These are phyloP conservation scores for Anastrepha ludens DNA, from an alignment of 1,140 invertebrate species.

Conservation along the genomic window DNA sequence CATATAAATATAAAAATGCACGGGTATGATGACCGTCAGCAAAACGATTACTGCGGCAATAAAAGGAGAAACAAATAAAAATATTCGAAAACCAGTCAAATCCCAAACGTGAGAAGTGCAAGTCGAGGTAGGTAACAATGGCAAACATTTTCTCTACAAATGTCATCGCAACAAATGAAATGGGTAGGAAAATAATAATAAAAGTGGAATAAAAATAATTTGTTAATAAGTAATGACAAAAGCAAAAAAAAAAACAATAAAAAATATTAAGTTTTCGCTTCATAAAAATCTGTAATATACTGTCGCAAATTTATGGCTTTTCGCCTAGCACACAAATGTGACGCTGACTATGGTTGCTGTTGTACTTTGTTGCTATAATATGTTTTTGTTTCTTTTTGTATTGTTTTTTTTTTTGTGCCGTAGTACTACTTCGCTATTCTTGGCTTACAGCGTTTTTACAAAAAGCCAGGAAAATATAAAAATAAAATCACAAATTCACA, in stretches of 20 bases:
- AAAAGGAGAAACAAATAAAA: not conserved
- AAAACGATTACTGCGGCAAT: too few relatives aligned
- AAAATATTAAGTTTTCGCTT: constrained; percentile 44
- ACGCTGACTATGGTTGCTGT: not conserved
- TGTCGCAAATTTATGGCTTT: constrained; percentile 46
- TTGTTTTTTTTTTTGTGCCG: not conserved
- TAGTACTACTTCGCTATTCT: not conserved
- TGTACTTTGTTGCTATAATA: not conserved
- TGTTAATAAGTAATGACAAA: not conserved
- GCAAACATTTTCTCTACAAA: constrained; percentile 9
- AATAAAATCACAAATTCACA: constrained; percentile 44
- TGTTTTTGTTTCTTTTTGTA: not conserved
- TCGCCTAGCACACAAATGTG: constrained; percentile 26
- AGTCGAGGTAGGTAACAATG: constrained; percentile 10
- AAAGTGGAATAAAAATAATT: not conserved
- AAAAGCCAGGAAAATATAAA: not conserved
- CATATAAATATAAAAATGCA: not conserved
- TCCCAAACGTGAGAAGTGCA: constrained; percentile 16
- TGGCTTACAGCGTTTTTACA: not conserved
- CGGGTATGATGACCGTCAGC: too few relatives aligned
- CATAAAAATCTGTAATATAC: constrained; percentile 48
- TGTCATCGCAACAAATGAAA: constrained; percentile 14
- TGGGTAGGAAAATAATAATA: not conserved
- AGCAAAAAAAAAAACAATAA: not conserved
- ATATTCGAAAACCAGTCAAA: not conserved